A percentile compares a stretch with the other conserved stretches of the same genome.
phyloP scores from a whole-genome alignment of 2,797 vertebrate species.

The Phyllotis vaccarum region DNA sequence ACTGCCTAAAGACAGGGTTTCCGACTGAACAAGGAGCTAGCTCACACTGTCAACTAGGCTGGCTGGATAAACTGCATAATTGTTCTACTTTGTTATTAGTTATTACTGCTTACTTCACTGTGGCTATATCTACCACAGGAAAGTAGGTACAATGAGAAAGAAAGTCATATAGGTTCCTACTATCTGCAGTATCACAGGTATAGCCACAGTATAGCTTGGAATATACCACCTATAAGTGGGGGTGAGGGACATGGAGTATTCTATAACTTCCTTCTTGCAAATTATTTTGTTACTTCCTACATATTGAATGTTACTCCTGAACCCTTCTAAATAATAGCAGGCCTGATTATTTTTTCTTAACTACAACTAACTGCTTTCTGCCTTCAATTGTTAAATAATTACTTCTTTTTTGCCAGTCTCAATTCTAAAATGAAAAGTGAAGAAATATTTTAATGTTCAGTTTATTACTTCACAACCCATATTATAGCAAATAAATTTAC shows the following conservation, averaged over 20 bases:
- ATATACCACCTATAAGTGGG: background rate
- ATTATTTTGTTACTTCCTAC: constrained; percentile 31
- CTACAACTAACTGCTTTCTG: constrained; percentile 47
- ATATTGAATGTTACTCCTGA: background rate
- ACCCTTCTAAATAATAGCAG: background rate
- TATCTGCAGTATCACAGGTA: background rate
- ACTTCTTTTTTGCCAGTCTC: constrained; percentile 1
- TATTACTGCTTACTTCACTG: background rate
- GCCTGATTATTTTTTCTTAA: constrained; percentile 42
- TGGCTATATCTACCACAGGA: no score
- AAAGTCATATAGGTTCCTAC: background rate
- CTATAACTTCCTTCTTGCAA: background rate
- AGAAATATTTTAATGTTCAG: constrained; percentile 21
- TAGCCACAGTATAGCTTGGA: background rate
- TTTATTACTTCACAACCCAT: constrained; percentile 30
- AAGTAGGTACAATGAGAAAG: background rate
- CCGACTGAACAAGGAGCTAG: background rate
- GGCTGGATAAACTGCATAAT: background rate
- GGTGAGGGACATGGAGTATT: background rate
- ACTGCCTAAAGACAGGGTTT: background rate
- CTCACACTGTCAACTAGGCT: background rate
- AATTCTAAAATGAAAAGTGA: constrained; percentile 49
- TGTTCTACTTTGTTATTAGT: background rate
- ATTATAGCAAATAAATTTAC: constrained; percentile 67
- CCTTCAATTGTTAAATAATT: constrained; percentile 48